Evolutionary conservation across 2,113 vertebrate species (phyloP).

Genomic region (Arizona elegans): DNA sequence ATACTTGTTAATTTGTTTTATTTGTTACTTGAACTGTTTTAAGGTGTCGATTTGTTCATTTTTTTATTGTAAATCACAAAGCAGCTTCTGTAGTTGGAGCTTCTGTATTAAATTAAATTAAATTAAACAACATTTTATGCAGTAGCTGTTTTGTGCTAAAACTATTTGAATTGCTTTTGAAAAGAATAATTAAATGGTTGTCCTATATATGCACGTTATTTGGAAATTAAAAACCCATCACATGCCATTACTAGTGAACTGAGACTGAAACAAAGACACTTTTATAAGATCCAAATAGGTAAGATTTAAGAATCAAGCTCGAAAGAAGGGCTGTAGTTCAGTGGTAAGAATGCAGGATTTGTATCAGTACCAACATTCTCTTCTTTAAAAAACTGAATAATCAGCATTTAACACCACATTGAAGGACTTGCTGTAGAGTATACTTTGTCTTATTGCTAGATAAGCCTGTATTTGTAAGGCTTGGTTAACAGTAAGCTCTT

Average conservation of each 20-base stretch:
- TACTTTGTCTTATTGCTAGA: neutral
- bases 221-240: neutral
- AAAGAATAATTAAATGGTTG: neutral
- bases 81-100: neutral
- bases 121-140: neutral
- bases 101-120: neutral
- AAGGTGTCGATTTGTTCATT: neutral
- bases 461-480: neutral
- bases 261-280: neutral
- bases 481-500: neutral
- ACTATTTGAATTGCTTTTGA: neutral
- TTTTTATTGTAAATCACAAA: neutral
- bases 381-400: neutral
- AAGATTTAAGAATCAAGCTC: neutral
- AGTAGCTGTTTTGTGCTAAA: neutral
- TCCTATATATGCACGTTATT: neutral
- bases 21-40: neutral
- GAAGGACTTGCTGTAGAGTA: neutral
- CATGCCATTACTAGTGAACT: neutral
- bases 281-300: neutral
- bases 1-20: neutral
- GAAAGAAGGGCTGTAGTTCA: neutral
- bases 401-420: neutral
- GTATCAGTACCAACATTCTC: neutral
- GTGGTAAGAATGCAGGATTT: neutral